These are phyloP conservation scores for Parapsyche elsis DNA, from an alignment of 1,140 invertebrate species.

Conservation along the genomic window DNA sequence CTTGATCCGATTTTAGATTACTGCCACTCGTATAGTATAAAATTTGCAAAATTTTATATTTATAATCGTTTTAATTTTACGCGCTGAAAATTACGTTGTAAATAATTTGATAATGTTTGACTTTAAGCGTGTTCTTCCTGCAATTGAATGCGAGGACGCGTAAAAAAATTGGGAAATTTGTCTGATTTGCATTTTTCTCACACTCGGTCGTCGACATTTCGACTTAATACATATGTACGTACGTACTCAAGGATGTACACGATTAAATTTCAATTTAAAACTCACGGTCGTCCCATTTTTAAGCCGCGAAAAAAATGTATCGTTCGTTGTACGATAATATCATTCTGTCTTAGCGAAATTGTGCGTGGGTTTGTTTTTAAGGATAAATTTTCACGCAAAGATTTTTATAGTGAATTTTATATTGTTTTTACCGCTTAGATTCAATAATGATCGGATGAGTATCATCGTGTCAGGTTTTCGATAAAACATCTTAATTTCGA, in stretches of 20 bases:
- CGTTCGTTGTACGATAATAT: not conserved
- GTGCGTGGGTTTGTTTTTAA: not conserved
- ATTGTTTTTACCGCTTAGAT: not conserved
- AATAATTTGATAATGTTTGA: not conserved
- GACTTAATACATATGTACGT: not conserved
- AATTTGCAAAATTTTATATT: no score
- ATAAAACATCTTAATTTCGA: conserved; percentile 13
- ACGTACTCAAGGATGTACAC: not conserved
- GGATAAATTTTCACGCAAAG: not conserved
- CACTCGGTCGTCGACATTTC: not conserved
- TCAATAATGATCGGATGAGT: conserved; percentile 2
- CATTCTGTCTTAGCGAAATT: not conserved
- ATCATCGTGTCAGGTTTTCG: not conserved
- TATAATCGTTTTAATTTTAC: no score
- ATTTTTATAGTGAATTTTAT: not conserved
- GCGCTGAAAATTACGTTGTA: not conserved
- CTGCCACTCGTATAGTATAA: no score
- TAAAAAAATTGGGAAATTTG: conserved; percentile 15
- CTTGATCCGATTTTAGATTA: no score
- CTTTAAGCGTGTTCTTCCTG: not conserved
- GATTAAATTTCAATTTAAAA: conserved; percentile 4
- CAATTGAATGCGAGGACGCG: not conserved
- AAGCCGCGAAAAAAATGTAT: not conserved
- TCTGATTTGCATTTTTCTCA: conserved; percentile 12
- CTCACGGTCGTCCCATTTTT: not conserved